Evolutionary conservation across 1,140 invertebrate genomes (phyloP), one percentile per base, ranked within the genome.

Genomic region (Aphaenogaster rudis): DNA sequence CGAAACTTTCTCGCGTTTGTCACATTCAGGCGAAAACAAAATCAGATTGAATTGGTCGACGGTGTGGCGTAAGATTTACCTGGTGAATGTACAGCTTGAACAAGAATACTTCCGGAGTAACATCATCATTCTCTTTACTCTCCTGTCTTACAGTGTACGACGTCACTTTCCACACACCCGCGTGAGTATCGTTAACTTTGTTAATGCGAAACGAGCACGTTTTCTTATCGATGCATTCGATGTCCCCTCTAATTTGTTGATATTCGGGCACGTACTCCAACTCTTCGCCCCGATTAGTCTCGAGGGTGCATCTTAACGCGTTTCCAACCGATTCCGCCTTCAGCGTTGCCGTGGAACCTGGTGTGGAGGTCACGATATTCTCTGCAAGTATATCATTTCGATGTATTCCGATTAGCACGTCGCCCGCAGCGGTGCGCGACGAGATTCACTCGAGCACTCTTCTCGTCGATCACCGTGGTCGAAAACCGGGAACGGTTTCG

Each of bases 341-440:
- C 28, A 66, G 28, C 11, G 9, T 36, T 11, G 21, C 3, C 28
- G 13, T 11, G 42, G 1, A 48, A 9, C 21, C 42, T 42, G 13
- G 1, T n/a, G 11, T 1, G 11, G 3, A 42, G n/a, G 1, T 50
- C 33, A 69, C 48, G 45, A 54, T 48, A 54, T 42, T 57, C n/a
- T 81, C 48, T 81, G 57, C 54, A 50, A 84, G 21, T 63, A 74
- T 61, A 50, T 50, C 21, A 74, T 84, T 61, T 84, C 80, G 54
- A 33, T 69, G 48, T 71, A 33, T 54, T 48, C 5, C 50, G 17
- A 71, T 81, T 72, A 71, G 11, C 21, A 28, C 66, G 21, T 81
- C 15, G 36, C 50, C 11, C 8, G n/a, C 36, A 17, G 39, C 50
- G 64, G 4, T 36, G 13, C 42, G 66, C 66, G 80, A 82, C 54